Conservation (phyloP, 92 coral and sea anemone genomes). For the Actinernus sp. region DNA sequence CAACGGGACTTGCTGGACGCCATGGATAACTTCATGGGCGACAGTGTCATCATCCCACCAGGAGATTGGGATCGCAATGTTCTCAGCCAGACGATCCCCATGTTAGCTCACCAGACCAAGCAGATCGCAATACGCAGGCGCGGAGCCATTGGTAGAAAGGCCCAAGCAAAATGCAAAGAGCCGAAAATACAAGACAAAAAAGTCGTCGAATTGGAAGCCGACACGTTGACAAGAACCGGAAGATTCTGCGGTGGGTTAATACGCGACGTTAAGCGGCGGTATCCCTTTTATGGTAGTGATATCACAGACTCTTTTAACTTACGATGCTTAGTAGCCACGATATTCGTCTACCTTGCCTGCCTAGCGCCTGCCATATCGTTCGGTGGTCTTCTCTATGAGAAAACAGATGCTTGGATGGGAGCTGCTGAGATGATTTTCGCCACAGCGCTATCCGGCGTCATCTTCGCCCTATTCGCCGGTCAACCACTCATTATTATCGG, state of each 20-base stretch:
- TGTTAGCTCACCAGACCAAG: constrained; percentile 74
- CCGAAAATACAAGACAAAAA: constrained; percentile 6
- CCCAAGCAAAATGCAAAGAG: constrained; percentile 2
- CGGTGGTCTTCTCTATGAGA: constrained; percentile 93
- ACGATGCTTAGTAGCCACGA: constrained; percentile 84
- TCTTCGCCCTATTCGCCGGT: constrained; percentile 93
- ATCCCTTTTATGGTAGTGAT: constrained; percentile 77
- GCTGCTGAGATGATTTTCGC: constrained; percentile 95
- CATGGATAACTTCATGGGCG: constrained; percentile 68
- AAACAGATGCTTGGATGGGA: constrained; percentile 95
- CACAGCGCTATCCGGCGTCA: constrained; percentile 85
- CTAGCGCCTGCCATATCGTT: constrained; percentile 96
- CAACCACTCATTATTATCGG: constrained; percentile 96
- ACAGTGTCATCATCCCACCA: constrained; percentile 91
- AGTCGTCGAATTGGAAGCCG: constrained; percentile 55
- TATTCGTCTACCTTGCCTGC: constrained; percentile 95
- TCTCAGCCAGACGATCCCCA: constrained; percentile 87
- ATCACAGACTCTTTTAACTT: constrained; percentile 88
- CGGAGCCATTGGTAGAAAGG: constrained; percentile 30
- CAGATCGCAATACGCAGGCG: constrained; percentile 72
- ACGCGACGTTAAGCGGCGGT: constrained; percentile 86
- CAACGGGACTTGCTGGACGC: constrained; percentile 71
- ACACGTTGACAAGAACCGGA: constrained; percentile 88
- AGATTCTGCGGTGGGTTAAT: constrained; percentile 94
- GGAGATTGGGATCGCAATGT: constrained; percentile 97